phyloP scores from a whole-genome alignment of 2,113 vertebrate genomes.

The Eurystomus gularis region DNA sequence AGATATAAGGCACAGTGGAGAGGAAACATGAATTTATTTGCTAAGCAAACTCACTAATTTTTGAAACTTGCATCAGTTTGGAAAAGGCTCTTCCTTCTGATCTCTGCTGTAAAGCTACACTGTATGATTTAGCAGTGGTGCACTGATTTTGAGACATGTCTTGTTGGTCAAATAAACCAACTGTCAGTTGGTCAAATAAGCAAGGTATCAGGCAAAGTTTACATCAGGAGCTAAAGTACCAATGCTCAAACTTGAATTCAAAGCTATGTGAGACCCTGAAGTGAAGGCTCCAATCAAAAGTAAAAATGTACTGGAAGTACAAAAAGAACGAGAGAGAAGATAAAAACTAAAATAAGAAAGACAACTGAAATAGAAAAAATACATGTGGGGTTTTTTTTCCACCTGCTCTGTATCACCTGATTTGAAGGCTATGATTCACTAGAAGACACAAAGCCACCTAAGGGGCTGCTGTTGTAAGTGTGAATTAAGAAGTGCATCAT shows the following conservation, averaged over 20 bases:
- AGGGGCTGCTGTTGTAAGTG: not conserved
- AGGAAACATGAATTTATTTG: not conserved
- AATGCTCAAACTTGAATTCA: not conserved
- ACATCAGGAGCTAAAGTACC: not conserved
- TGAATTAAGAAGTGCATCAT: not conserved
- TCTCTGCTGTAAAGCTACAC: not conserved
- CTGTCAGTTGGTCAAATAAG: too few relatives aligned
- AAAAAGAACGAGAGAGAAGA: not conserved
- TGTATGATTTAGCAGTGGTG: not conserved
- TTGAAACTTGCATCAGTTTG: not conserved
- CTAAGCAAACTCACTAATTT: not conserved
- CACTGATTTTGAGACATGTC: not conserved
- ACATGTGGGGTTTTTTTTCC: rapidly evolving
- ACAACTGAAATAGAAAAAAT: not conserved
- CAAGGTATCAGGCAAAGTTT: not conserved
- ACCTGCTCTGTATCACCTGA: not conserved
- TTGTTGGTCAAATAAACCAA: not conserved
- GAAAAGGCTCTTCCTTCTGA: not conserved
- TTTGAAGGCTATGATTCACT: not conserved
- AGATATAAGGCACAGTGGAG: not conserved
- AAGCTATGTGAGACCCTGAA: not conserved
- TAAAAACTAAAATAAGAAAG: not conserved
- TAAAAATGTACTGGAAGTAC: not conserved
- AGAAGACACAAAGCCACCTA: not conserved
- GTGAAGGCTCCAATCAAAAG: not conserved